Conservation (phyloP, 1,140 invertebrate genomes). For the Saccostrea glomerata region DNA sequence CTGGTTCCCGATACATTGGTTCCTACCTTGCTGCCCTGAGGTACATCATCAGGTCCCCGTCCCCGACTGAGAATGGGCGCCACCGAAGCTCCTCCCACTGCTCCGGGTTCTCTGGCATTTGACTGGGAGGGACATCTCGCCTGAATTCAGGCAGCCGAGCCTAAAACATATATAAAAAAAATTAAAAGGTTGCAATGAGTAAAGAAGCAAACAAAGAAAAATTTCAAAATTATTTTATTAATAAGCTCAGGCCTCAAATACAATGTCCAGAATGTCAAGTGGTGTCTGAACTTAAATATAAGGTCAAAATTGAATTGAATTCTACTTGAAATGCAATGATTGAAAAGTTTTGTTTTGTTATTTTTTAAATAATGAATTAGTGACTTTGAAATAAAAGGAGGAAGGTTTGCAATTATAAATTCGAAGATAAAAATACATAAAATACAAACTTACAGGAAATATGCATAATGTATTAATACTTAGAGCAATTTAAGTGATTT, state of each 20-base stretch:
- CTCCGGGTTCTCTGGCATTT: constrained; percentile 87
- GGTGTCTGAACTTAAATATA: too few species aligned
- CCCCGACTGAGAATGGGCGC: constrained; percentile 90
- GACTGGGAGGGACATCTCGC: constrained; percentile 83
- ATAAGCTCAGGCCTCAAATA: too few species aligned
- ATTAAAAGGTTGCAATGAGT: neutral
- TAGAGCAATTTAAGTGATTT: too few species aligned
- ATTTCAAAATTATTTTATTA: too few species aligned
- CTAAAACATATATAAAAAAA: constrained; percentile 77
- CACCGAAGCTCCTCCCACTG: constrained; percentile 94
- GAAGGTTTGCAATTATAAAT: neutral
- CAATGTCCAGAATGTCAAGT: too few species aligned
- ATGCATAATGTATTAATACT: too few species aligned
- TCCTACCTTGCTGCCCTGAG: constrained; percentile 93
- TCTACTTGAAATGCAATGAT: too few species aligned
- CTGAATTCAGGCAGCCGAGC: constrained; percentile 89
- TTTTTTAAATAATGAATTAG: too few species aligned
- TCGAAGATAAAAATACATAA: neutral
- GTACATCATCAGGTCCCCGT: constrained; percentile 98
- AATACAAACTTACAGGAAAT: too few species aligned
- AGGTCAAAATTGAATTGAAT: too few species aligned
- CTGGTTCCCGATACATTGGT: neutral
- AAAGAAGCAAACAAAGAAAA: neutral
- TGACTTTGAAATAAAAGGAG: neutral
- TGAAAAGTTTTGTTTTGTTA: too few species aligned